A percentile compares a stretch with the other conserved stretches of the same genome.
Conservation (phyloP, 2,113 vertebrate species). For the Podocnemis expansa region DNA sequence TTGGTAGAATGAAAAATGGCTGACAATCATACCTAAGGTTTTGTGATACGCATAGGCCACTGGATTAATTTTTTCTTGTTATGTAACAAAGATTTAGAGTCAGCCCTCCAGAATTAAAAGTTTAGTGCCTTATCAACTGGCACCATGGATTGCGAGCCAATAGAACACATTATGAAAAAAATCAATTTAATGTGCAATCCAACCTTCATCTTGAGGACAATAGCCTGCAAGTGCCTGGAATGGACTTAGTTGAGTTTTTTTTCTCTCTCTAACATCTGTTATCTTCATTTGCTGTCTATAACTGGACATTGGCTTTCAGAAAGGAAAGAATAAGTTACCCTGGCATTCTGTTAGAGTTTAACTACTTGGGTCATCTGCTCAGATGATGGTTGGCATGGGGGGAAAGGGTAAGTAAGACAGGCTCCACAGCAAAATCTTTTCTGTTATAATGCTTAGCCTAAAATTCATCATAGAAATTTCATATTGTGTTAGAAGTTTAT, state of each 20-base stretch:
- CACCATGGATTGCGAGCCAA: neutral
- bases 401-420: neutral
- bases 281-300: neutral
- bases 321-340: neutral
- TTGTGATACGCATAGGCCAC: neutral
- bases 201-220: neutral
- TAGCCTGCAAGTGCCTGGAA: neutral
- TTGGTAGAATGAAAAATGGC: neutral
- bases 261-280: neutral
- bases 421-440: neutral
- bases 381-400: neutral
- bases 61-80: neutral
- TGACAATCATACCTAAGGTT: neutral
- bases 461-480: neutral
- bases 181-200: neutral
- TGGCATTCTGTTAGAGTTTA: neutral
- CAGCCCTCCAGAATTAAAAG: neutral
- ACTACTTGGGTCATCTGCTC: neutral
- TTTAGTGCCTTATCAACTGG: neutral
- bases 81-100: neutral
- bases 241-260: neutral
- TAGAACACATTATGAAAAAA: neutral
- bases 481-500: neutral
- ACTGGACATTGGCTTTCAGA: neutral
- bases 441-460: neutral